Evolutionary conservation across 1,140 invertebrate species (phyloP), one percentile per base, ranked within the genome.

Genomic region (Aradophagus sp.): DNA sequence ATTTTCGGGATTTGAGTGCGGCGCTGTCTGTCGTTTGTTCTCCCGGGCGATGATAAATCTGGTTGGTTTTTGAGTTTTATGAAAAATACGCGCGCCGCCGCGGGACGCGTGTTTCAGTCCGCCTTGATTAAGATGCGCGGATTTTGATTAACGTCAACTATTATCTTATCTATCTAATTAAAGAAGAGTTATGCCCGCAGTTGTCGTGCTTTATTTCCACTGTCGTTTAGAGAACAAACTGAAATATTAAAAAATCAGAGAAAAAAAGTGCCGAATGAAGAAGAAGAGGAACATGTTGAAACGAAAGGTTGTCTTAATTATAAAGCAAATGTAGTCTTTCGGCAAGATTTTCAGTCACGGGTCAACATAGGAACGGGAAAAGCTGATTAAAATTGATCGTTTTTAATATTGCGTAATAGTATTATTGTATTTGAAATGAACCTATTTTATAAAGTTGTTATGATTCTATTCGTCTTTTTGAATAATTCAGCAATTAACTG

Each of bases 161-260:
- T 65, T 65, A 65, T 65, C 61, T 65, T 65, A 65, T 65, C 50
- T 65, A 65, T 55, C 61, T 65, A 65, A 55, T 65, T 65, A 65
- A 35, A 15, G 23, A 39, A 35, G 61, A 65, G 42, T 65, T 65
- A 65, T 45, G 61, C 47, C 34, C 48, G 23, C 15, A 29, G 39
- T 39, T 14, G 19, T n/a, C 17, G 32, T 39, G 32, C 23, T 55
- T 55, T 65, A 47, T 55, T 55, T 62, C 32, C 39, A 53, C 12
- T 6, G 23, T 55, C 50, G 38, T 44, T 53, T 63, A 38, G 31
- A 20, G 10, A 53, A 38, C 41, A n/a, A 0, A 12, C 11, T 27
- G 20, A 16, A 48, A 8, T 10, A 39, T 61, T 17, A 34, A 7
- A 16, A 10, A 2, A n/a, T 29, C 4, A 8, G 8, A 4, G 8